phyloP scores from a whole-genome alignment of 2,113 vertebrate genomes.

The Hemiprocne comata region DNA sequence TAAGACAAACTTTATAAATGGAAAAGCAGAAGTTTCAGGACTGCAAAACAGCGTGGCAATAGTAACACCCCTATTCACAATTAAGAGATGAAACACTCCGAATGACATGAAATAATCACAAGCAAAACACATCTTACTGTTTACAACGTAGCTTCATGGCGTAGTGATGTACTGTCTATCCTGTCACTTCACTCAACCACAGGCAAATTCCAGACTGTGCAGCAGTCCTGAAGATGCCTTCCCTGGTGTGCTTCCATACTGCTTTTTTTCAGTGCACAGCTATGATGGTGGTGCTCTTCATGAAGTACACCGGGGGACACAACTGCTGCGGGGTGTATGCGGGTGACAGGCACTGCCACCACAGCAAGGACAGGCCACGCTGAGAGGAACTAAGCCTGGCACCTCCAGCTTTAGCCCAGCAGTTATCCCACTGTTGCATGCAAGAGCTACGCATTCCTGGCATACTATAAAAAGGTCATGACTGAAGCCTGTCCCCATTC shows the following conservation, averaged over 20 bases:
- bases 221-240: background rate
- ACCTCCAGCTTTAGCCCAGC: background rate
- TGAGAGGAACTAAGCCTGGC: background rate
- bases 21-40: background rate
- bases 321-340: background rate
- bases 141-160: background rate
- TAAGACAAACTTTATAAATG: background rate
- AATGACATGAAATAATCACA: background rate
- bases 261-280: background rate
- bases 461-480: background rate
- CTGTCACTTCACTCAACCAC: background rate
- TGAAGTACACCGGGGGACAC: background rate
- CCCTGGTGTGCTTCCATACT: background rate
- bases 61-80: background rate
- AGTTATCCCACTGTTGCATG: background rate
- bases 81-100: background rate
- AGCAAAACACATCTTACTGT: background rate
- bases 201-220: background rate
- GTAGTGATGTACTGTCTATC: background rate
- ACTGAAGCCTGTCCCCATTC: constrained; percentile 7
- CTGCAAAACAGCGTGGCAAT: background rate
- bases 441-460: background rate
- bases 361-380: fast-evolving
- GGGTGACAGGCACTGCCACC: background rate
- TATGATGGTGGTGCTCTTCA: background rate